These are phyloP conservation scores for cattle (Bos taurus) DNA, from an alignment of 2,113 vertebrate species.

Conservation along the genomic window ARS-UCD2.0 NC_037337.1:59040001-59040500, in stretches of 20 bases:
- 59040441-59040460: not conserved
- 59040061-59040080: not conserved
- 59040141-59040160: not conserved
- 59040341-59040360: not conserved
- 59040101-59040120: not conserved
- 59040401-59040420: not conserved
- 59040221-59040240: not conserved
- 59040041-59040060: not conserved
- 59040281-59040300: not conserved
- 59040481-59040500: not conserved
- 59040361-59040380: not conserved
- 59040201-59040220: constrained; percentile 16
- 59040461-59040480: not conserved
- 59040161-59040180: not conserved
- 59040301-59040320: not conserved
- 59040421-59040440: not conserved
- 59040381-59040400: not conserved
- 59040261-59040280: not conserved
- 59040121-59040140: not conserved
- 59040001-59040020: not conserved
- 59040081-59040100: not conserved
- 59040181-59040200: not conserved
- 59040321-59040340: not conserved
- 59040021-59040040: not conserved
- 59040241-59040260: not conserved